phyloP scores from a whole-genome alignment of 2,113 vertebrate species.

The Petrocephalus microphthalmus region DNA sequence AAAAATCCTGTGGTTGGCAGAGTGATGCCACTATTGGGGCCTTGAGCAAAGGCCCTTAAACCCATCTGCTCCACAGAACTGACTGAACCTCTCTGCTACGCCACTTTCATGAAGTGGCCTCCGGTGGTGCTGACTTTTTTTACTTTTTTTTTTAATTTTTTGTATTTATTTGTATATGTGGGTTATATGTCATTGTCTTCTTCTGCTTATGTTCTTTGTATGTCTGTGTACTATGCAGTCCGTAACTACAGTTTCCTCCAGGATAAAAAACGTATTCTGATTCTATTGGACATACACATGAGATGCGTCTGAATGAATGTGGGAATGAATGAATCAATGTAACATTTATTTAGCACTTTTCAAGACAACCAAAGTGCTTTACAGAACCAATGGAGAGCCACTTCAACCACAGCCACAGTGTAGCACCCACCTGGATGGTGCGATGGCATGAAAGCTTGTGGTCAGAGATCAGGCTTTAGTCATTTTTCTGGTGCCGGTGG shows the following conservation, averaged over 20 bases:
- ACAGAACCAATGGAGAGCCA: neutral
- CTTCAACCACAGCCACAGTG: neutral
- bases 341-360: neutral
- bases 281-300: neutral
- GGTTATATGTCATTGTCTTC: neutral
- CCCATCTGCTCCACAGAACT: too few relatives aligned
- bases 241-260: neutral
- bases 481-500: neutral
- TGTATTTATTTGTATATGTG: neutral
- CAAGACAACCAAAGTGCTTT: neutral
- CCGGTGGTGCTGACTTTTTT: too few relatives aligned
- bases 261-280: neutral
- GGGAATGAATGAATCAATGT: neutral
- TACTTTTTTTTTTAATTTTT: too few relatives aligned
- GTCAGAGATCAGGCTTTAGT: neutral
- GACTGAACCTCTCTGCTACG: too few relatives aligned
- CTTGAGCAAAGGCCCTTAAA: too few relatives aligned
- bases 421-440: neutral
- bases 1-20: too few relatives aligned
- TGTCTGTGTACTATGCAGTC: neutral
- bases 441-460: neutral
- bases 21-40: too few relatives aligned
- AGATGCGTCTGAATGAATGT: too few relatives aligned
- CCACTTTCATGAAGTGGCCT: too few relatives aligned
- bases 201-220: neutral